These are phyloP conservation scores for Semnornis frantzii DNA, from an alignment of 2,113 vertebrate genomes.

Conservation along the genomic window DNA sequence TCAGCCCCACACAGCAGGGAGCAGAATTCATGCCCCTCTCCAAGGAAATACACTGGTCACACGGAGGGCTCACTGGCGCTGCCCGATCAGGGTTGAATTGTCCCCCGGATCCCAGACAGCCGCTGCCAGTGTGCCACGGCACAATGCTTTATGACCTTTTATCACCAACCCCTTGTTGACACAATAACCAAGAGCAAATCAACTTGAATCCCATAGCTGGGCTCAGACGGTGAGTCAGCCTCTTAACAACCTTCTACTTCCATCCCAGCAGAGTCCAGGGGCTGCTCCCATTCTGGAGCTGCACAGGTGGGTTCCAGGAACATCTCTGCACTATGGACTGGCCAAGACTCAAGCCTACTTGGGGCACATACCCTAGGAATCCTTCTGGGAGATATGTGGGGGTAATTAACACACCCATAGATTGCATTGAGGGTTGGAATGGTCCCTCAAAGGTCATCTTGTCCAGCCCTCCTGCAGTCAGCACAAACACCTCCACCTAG, in stretches of 20 bases:
- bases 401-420: neutral
- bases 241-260: slow-evolving; percentile 6
- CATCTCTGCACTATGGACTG: fast-evolving
- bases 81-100: neutral
- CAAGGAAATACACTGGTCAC: neutral
- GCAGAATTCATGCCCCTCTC: neutral
- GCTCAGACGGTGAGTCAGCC: slow-evolving; percentile 52
- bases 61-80: fast-evolving
- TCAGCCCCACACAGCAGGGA: neutral
- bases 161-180: slow-evolving; percentile 63
- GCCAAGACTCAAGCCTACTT: neutral
- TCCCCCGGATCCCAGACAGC: neutral
- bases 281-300: neutral
- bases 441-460: too few species aligned
- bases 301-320: neutral
- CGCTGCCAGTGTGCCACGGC: neutral
- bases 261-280: neutral
- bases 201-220: slow-evolving; percentile 41
- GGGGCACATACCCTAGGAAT: neutral
- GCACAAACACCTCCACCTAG: too few species aligned
- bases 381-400: neutral
- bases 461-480: too few species aligned
- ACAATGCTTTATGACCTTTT: slow-evolving; percentile 64
- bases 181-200: slow-evolving; percentile 43
- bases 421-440: too few species aligned